Percentiles rank a stretch among this genome's conserved stretches.
Conservation (phyloP, 2,113 vertebrate species). For the Acrocephalus arundinaceus region DNA sequence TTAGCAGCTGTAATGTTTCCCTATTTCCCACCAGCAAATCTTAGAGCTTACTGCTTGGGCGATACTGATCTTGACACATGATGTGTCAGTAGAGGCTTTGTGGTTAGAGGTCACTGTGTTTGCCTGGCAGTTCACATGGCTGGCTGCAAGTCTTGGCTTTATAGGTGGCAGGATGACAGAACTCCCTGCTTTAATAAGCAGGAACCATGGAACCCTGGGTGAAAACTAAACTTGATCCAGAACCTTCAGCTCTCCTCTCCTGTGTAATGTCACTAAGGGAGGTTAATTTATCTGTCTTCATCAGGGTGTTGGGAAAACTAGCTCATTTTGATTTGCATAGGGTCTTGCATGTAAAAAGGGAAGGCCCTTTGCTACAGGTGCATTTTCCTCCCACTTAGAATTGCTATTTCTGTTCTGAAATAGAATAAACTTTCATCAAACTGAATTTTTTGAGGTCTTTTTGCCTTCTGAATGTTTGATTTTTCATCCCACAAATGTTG, state of each 20-base stretch:
- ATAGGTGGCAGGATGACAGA: background rate
- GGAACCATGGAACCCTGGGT: background rate
- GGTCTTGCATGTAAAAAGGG: background rate
- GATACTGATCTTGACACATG: background rate
- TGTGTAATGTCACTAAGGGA: background rate
- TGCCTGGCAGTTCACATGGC: background rate
- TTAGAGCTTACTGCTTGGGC: background rate
- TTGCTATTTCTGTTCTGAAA: background rate
- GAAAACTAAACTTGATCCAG: background rate
- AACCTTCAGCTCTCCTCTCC: background rate
- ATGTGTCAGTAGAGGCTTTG: background rate
- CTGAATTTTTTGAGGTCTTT: background rate
- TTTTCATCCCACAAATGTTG: background rate
- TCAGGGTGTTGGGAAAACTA: background rate
- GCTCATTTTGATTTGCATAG: background rate
- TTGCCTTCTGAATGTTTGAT: background rate
- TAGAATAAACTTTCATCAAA: background rate
- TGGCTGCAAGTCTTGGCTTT: background rate
- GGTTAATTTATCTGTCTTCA: background rate
- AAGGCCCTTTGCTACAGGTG: background rate
- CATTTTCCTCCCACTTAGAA: background rate
- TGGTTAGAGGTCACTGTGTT: background rate
- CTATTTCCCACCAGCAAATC: background rate
- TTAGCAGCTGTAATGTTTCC: background rate
- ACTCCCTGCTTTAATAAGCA: background rate